These are phyloP conservation scores for Melanostigma gelatinosum DNA, from an alignment of 2,113 vertebrate genomes.

Conservation along the genomic window DNA sequence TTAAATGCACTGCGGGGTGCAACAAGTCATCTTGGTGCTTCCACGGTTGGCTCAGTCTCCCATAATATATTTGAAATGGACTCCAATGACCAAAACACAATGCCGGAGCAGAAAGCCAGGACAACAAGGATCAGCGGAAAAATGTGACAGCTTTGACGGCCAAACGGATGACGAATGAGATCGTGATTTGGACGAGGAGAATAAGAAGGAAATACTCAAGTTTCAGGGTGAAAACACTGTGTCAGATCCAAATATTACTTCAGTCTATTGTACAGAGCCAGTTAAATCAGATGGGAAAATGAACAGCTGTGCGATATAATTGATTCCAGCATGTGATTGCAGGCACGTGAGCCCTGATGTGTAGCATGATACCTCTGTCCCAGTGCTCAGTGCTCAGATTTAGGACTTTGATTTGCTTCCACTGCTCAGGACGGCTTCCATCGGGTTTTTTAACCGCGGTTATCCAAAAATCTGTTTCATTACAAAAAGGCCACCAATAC, in stretches of 20 bases:
- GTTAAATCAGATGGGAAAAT: slow-evolving; percentile 38
- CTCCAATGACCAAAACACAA: slow-evolving; percentile 32
- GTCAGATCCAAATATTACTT: slow-evolving; percentile 24
- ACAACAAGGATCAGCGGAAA: slow-evolving; percentile 39
- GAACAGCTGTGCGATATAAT: slow-evolving; percentile 59
- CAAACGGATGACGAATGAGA: slow-evolving; percentile 46
- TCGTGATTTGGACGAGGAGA: slow-evolving; percentile 26
- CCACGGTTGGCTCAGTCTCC: slow-evolving; percentile 4
- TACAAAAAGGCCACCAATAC: slow-evolving; percentile 55
- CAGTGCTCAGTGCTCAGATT: neutral
- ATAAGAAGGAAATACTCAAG: slow-evolving; percentile 36
- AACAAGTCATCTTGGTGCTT: slow-evolving; percentile 7
- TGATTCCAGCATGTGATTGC: slow-evolving; percentile 54
- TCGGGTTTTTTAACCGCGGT: slow-evolving; percentile 41
- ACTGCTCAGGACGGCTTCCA: slow-evolving; percentile 4
- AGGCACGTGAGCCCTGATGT: slow-evolving; percentile 15
- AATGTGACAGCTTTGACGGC: slow-evolving; percentile 9
- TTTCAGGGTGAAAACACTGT: slow-evolving; percentile 26
- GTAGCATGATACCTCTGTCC: slow-evolving; percentile 3
- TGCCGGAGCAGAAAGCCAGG: slow-evolving; percentile 30
- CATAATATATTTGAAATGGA: slow-evolving; percentile 13
- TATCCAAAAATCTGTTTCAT: slow-evolving; percentile 53
- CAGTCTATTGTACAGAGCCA: slow-evolving; percentile 22
- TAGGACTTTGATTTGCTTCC: neutral
- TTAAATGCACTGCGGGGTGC: neutral